Percentiles rank a stretch among this genome's conserved stretches.
phyloP scores from a whole-genome alignment of 2,888 invertebrate species.

The Phortica okadai region DNA sequence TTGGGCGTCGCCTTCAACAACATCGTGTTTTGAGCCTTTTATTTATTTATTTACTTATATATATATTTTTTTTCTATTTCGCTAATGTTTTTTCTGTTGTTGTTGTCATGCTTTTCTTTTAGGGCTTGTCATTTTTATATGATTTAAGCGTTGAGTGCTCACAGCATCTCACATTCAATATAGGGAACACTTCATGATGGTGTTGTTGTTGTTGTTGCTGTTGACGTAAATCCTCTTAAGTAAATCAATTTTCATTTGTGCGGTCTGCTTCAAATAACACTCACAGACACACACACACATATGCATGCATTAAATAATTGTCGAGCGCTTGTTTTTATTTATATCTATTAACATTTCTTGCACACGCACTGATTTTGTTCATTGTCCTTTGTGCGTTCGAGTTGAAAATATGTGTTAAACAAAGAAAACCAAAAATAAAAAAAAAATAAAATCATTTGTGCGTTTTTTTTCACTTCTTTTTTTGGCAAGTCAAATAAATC shows the following conservation, averaged over 20 bases:
- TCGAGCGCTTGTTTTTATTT: too few relatives aligned
- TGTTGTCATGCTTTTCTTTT: background rate
- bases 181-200: too few relatives aligned
- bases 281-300: background rate
- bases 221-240: conserved; percentile 70
- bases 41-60: too few relatives aligned
- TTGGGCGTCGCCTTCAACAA: background rate
- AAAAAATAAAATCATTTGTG: background rate
- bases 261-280: conserved; percentile 14
- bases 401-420: background rate
- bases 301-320: background rate
- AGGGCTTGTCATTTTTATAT: conserved; percentile 60
- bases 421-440: background rate
- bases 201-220: conserved; percentile 64
- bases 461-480: too few relatives aligned
- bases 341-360: too few relatives aligned
- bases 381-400: too few relatives aligned
- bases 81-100: background rate
- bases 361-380: too few relatives aligned
- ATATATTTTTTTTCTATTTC: background rate
- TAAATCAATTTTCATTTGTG: conserved; percentile 69
- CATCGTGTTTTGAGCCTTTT: too few relatives aligned
- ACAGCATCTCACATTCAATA: background rate
- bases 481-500: background rate
- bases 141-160: conserved; percentile 58